phyloP scores from a whole-genome alignment of 2,888 invertebrate genomes.

The Cryptocephalus moraei region DNA sequence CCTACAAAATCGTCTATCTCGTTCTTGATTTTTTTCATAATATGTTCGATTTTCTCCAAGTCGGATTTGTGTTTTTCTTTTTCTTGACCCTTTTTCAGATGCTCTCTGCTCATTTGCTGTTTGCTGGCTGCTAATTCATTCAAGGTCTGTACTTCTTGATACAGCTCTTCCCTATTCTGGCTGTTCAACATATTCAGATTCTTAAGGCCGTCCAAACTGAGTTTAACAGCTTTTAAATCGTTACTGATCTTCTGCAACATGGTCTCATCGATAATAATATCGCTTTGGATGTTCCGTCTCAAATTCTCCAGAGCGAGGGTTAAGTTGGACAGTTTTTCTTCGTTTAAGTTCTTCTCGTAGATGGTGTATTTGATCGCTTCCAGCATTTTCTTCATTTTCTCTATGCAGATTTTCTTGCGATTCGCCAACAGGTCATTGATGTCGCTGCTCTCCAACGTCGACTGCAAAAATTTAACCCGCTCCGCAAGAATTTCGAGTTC shows the following conservation, averaged over 20 bases:
- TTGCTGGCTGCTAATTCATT: constrained; percentile 18
- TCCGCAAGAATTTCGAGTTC: constrained; percentile 6
- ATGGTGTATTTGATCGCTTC: constrained; percentile 5
- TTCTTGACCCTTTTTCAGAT: constrained; percentile 11
- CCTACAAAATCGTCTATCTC: background rate
- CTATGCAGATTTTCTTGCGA: constrained; percentile 12
- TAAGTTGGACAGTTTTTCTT: background rate
- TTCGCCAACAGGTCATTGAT: constrained; percentile 10
- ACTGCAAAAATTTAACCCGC: constrained; percentile 1
- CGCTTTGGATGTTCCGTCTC: background rate
- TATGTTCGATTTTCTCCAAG: constrained; percentile 14
- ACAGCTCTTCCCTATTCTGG: constrained; percentile 15
- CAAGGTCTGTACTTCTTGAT: constrained; percentile 15
- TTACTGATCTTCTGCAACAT: constrained; percentile 14
- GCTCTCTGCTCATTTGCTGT: constrained; percentile 12
- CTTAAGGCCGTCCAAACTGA: constrained; percentile 15
- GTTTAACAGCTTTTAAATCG: constrained; percentile 15
- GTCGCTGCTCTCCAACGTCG: constrained; percentile 1
- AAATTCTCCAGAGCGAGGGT: background rate
- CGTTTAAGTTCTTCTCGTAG: background rate
- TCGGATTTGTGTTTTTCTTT: constrained; percentile 8
- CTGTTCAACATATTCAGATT: constrained; percentile 12
- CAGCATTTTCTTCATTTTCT: constrained; percentile 8
- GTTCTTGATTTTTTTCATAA: constrained; percentile 8
- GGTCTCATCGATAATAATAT: constrained; percentile 6